These are phyloP conservation scores for Mesorhabditis sp. DNA, from an alignment of 2,888 invertebrate genomes.

Conservation along the genomic window DNA sequence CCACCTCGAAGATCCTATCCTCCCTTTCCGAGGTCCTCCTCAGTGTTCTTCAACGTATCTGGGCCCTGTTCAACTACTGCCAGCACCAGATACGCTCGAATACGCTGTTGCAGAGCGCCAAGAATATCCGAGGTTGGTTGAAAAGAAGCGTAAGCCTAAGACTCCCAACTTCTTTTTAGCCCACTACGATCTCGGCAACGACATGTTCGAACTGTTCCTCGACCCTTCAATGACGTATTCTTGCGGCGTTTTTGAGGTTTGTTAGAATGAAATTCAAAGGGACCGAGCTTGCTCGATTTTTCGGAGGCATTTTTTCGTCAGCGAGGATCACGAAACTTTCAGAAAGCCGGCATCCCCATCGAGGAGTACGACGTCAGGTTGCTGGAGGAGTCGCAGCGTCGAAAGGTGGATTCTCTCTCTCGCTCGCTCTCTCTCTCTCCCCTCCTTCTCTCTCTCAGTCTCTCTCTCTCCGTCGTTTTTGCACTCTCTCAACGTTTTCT, in stretches of 20 bases:
- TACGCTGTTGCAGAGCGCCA: constrained; percentile 31
- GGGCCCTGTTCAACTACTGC: constrained; percentile 37
- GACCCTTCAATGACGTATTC: constrained; percentile 51
- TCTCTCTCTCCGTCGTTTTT: background rate
- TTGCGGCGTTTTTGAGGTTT: constrained; percentile 41
- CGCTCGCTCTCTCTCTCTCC: too few species aligned
- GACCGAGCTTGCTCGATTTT: background rate
- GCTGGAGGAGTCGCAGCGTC: too few species aligned
- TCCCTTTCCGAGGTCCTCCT: too few species aligned
- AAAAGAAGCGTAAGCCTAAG: background rate
- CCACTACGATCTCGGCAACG: constrained; percentile 53
- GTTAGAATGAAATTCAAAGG: background rate
- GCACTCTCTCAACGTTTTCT: constrained; percentile 8
- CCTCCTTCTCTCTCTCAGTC: too few species aligned
- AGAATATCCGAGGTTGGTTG: constrained; percentile 29
- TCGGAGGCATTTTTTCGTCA: constrained; percentile 6
- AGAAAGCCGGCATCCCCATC: background rate
- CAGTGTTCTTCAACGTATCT: too few species aligned
- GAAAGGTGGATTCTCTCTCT: too few species aligned
- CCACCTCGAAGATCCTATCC: too few species aligned
- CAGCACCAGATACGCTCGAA: constrained; percentile 41
- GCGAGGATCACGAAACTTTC: constrained; percentile 8
- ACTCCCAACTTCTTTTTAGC: constrained; percentile 13
- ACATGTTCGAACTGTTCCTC: constrained; percentile 49
- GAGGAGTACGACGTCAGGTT: too few species aligned